Conservation (phyloP, 2,888 invertebrate species). For the Phortica magna region DNA sequence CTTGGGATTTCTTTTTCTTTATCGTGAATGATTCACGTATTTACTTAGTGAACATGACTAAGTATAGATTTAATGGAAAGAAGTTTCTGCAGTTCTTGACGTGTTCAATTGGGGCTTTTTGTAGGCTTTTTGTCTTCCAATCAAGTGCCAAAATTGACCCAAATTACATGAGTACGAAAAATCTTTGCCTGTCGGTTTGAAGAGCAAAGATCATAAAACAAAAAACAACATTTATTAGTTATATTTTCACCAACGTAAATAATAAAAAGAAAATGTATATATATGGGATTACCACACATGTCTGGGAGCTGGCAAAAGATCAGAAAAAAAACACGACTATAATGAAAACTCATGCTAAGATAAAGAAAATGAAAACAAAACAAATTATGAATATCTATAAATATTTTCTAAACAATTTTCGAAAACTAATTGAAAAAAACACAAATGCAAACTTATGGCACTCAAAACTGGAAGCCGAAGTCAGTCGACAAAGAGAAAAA, state of each 20-base stretch:
- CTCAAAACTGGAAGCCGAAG: slow-evolving; percentile 15
- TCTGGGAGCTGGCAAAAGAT: slow-evolving; percentile 41
- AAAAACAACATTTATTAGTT: slow-evolving; percentile 17
- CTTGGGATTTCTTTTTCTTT: neutral
- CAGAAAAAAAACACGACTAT: slow-evolving; percentile 48
- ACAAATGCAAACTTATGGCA: slow-evolving; percentile 61
- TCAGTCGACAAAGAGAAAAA: neutral
- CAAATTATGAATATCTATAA: slow-evolving; percentile 54
- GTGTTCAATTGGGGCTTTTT: neutral
- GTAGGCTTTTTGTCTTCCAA: neutral
- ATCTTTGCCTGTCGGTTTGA: neutral
- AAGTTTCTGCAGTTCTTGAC: neutral
- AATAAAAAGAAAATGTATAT: slow-evolving; percentile 37
- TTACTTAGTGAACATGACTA: slow-evolving; percentile 12
- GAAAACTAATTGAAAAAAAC: slow-evolving; percentile 39
- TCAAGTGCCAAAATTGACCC: slow-evolving; percentile 36
- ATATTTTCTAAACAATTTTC: slow-evolving; percentile 44
- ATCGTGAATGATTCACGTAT: neutral
- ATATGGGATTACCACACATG: slow-evolving; percentile 64
- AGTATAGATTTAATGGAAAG: neutral
- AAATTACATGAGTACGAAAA: neutral
- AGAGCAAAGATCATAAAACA: slow-evolving; percentile 14
- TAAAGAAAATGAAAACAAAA: neutral
- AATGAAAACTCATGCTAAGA: slow-evolving; percentile 45
- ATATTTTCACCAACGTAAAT: neutral